These are phyloP conservation scores for Galemys pyrenaicus DNA, from an alignment of 2,113 vertebrate species.

Conservation along the genomic window DNA sequence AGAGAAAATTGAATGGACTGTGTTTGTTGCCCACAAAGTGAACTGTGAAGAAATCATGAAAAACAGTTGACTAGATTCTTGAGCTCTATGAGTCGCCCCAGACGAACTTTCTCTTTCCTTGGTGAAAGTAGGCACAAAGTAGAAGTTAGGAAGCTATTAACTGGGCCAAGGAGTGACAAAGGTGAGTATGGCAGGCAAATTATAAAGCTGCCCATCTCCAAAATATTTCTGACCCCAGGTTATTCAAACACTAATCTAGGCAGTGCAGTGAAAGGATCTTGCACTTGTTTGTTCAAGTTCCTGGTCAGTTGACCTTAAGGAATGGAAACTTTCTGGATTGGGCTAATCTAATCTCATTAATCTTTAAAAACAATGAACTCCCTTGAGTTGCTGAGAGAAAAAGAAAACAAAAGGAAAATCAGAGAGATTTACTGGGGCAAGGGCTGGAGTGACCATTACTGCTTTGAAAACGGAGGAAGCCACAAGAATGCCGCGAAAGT, in stretches of 20 bases:
- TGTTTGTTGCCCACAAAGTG: not conserved
- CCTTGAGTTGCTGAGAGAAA: not conserved
- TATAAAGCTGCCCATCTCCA: not conserved
- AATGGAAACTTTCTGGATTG: not conserved
- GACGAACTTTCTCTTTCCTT: not conserved
- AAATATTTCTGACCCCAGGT: not conserved
- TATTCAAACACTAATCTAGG: not conserved
- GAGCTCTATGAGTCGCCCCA: not conserved
- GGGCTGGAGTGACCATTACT: not conserved
- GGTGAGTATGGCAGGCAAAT: not conserved
- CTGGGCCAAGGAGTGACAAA: not conserved
- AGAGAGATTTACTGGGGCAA: not conserved
- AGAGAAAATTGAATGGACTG: not conserved
- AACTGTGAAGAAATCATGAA: not conserved
- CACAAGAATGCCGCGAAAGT: not conserved
- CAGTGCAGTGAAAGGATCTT: not conserved
- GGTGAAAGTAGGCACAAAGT: not conserved
- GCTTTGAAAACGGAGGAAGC: not conserved
- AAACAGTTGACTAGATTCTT: not conserved
- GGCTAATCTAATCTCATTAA: not conserved
- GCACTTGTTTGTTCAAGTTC: not conserved
- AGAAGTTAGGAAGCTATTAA: not conserved
- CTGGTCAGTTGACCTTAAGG: not conserved
- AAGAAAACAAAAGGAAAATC: not conserved
- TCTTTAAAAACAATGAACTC: not conserved